phyloP scores from a whole-genome alignment of 2,113 vertebrate genomes.

The Stigmatopora argus region DNA sequence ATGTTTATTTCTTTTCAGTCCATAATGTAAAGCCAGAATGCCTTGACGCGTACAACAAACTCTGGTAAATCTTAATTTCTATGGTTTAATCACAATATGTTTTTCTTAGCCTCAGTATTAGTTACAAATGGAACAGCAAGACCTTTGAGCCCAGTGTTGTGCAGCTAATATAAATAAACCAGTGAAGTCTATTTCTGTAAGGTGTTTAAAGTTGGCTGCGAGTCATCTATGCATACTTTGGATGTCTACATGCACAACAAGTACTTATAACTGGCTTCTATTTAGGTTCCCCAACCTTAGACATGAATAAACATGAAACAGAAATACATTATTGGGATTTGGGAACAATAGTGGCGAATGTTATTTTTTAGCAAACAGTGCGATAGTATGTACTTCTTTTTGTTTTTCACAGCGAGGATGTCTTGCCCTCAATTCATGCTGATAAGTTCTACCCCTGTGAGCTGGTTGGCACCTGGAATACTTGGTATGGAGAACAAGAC shows the following conservation, averaged over 20 bases:
- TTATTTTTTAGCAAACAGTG: background rate
- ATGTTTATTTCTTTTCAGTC: conserved; percentile 77
- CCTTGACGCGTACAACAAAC: conserved; percentile 93
- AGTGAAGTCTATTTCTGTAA: conserved; percentile 44
- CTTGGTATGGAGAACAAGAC: conserved; percentile 98
- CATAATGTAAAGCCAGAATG: conserved; percentile 98
- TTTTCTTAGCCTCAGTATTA: background rate
- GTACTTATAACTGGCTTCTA: conserved; percentile 2
- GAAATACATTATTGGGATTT: conserved; percentile 3
- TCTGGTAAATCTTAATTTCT: conserved; percentile 78
- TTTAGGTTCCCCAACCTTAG: conserved; percentile 13
- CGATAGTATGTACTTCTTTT: background rate
- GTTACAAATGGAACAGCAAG: background rate
- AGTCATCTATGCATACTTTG: conserved; percentile 22
- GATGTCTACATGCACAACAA: conserved; percentile 12
- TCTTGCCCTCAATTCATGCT: conserved; percentile 89
- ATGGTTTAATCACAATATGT: background rate
- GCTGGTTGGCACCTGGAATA: conserved; percentile 98
- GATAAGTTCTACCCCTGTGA: conserved; percentile 93
- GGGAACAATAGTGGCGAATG: background rate
- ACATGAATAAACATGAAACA: background rate
- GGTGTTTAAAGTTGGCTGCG: conserved; percentile 19
- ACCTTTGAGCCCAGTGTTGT: background rate
- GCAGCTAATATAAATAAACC: conserved; percentile 24
- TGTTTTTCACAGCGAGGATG: conserved; percentile 79